Base-by-base conservation (phyloP, 2,113 vertebrate genomes). In the Rhodinocichla rosea region DNA sequence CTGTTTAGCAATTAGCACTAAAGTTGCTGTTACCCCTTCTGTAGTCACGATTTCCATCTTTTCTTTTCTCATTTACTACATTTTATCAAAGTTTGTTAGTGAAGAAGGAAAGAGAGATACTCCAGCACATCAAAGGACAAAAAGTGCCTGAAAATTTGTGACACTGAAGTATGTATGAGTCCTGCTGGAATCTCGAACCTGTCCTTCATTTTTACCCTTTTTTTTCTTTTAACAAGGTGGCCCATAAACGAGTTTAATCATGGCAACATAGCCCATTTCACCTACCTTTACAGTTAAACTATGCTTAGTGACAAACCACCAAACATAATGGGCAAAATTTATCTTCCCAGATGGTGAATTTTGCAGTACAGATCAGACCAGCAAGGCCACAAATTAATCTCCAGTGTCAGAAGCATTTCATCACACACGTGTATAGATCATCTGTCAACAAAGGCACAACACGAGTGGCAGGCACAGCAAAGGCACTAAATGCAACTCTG, bases 351-450 rank as follows among this genome's bases (percentile, higher is more conserved):
- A 83, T 70, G 80, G 89, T 35, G 89, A 92, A 94, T 93, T 90
- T 15, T 70, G 82, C 83, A 78, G 64, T 14, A 8, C 24, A 62
- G 76, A 83, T 32, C 79, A 81, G 52, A 74, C 13, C 10, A 3
- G 56, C 79, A 95, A 92, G 86, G 91, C 76, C 96, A 91, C 80
- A 87, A 89, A 96, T 93, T 87, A 47, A 96, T 83, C 86, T 67
- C 56, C 52, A 37, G 64, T 44, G 73, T 68, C 80, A 45, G 10
- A 56, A 89, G 89, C 76, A 71, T 81, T 89, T 86, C 73, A 59
- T 45, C 4, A 44, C 47, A 52, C 76, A 21, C 73, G 4, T 13
- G 42, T n/a, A 81, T 9, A 56, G 83, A 87, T 94, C 92, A 84
- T 44, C 83, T 63, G 77, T 32, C 91, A 92, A 6, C 62, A 68